phyloP scores from a whole-genome alignment of 2,113 vertebrate genomes.

The Herpailurus yagouaroundi region DNA sequence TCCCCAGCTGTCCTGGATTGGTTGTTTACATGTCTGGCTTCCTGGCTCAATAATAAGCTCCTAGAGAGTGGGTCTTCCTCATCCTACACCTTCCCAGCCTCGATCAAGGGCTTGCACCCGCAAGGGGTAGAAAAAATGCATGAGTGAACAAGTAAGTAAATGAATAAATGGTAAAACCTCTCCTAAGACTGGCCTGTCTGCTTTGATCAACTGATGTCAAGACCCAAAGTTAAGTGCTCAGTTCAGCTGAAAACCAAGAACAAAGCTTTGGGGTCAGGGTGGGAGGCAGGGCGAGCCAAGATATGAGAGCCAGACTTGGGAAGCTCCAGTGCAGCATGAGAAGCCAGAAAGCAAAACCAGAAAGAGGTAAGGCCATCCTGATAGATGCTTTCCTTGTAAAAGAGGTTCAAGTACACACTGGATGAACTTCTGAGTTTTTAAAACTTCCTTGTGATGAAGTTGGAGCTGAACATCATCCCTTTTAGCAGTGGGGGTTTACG shows the following conservation, averaged over 20 bases:
- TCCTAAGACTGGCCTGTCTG: not conserved
- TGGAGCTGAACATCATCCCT: not conserved
- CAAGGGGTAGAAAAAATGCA: not conserved
- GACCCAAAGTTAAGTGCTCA: not conserved
- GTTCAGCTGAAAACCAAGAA: not conserved
- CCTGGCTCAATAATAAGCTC: not conserved
- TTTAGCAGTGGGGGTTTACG: not conserved
- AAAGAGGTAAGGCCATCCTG: not conserved
- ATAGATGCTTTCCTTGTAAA: not conserved
- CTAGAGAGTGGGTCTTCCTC: not conserved
- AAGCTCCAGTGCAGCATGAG: not conserved
- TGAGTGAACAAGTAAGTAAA: too few species aligned
- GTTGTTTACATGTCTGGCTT: not conserved
- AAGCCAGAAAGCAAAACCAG: not conserved
- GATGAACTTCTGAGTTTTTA: slow-evolving; percentile 4
- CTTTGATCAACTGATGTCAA: not conserved
- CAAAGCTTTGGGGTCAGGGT: not conserved
- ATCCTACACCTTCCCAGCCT: not conserved
- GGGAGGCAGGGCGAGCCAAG: not conserved
- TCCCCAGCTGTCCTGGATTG: not conserved
- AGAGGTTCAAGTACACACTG: not conserved
- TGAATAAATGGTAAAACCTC: not conserved
- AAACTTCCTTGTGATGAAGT: not conserved
- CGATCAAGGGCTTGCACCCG: not conserved
- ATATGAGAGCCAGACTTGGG: not conserved